Evolutionary conservation across 2,888 invertebrate species (phyloP).

Genomic region (Acrobasis repandana): DNA sequence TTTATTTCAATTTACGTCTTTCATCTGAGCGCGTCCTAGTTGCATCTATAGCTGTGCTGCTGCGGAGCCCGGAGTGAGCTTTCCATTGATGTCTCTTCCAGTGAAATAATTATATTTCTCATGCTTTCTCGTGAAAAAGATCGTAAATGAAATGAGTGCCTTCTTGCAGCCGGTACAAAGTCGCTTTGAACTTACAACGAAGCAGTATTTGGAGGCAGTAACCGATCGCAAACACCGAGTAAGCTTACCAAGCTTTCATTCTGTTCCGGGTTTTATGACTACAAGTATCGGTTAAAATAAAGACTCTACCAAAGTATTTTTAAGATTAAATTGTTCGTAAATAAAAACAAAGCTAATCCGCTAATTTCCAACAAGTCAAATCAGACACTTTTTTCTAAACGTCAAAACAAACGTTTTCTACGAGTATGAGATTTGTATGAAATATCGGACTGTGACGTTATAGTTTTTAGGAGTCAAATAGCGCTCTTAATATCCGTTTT

Average conservation of each 20-base stretch:
- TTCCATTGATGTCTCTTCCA: not conserved
- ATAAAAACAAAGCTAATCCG: no score
- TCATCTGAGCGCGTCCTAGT: no score
- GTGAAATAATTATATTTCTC: not conserved
- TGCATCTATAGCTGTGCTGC: no score
- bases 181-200: not conserved
- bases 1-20: no score
- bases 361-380: no score
- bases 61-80: not conserved
- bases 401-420: no score
- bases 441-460: no score
- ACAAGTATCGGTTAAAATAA: not conserved
- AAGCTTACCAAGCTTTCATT: not conserved
- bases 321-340: no score
- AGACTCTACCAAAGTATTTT: not conserved
- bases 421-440: no score
- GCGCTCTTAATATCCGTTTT: no score
- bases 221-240: not conserved
- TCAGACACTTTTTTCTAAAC: no score
- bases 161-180: slow-evolving; percentile 6
- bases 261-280: not conserved
- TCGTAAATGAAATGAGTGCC: slow-evolving; percentile 10
- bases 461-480: no score
- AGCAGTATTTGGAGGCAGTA: not conserved
- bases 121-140: not conserved